phyloP scores from a whole-genome alignment of 92 coral and sea anemone species.

The Blastomussa wellsi region DNA sequence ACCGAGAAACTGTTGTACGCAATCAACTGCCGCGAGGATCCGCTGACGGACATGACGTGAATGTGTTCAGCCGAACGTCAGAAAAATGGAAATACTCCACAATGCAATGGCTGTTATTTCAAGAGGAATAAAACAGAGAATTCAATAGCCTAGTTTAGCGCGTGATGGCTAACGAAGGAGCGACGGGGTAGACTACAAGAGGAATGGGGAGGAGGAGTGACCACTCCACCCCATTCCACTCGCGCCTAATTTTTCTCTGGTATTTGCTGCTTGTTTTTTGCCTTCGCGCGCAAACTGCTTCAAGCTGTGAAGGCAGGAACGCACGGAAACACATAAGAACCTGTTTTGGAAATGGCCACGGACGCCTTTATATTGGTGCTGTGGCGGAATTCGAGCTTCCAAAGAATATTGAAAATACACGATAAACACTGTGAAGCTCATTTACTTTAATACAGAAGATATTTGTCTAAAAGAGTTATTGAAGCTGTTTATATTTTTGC shows the following conservation, averaged over 20 bases:
- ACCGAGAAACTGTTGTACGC: slow-evolving; percentile 86
- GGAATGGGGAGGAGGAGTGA: background rate
- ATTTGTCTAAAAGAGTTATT: background rate
- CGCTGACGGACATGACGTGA: slow-evolving; percentile 78
- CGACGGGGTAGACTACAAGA: background rate
- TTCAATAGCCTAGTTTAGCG: background rate
- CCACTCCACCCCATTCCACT: background rate
- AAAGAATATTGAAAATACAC: background rate
- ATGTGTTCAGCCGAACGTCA: background rate
- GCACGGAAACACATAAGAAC: background rate
- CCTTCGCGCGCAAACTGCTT: background rate
- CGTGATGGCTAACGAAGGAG: background rate
- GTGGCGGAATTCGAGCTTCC: background rate
- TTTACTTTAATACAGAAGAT: slow-evolving; percentile 1
- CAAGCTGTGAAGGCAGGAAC: background rate
- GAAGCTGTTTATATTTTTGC: background rate
- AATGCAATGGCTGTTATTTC: background rate
- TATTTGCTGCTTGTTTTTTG: background rate
- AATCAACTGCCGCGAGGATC: slow-evolving; percentile 98
- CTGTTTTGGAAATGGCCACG: background rate
- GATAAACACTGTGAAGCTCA: background rate
- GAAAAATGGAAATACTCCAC: background rate
- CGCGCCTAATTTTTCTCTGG: background rate
- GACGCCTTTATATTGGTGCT: background rate
- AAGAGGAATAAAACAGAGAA: background rate